Conservation (phyloP, 2,113 vertebrate genomes). For the Sinocyclocheilus anophthalmus region DNA sequence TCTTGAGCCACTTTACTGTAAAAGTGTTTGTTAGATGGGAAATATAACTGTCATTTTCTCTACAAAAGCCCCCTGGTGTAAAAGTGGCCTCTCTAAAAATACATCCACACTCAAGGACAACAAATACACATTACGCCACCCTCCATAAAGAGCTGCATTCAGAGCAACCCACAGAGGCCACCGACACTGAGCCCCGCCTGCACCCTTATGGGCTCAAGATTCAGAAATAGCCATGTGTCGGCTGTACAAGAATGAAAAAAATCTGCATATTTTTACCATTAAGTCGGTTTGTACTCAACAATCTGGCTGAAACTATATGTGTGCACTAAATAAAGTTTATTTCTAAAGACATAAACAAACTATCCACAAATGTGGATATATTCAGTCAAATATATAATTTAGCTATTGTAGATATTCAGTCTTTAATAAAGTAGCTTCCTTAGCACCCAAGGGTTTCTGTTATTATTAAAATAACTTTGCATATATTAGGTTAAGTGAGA, state of each 20-base stretch:
- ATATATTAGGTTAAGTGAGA: constrained; percentile 7
- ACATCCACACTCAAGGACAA: constrained; percentile 28
- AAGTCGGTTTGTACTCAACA: not conserved
- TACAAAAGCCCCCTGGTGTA: constrained; percentile 8
- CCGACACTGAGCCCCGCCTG: too few relatives aligned
- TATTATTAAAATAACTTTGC: constrained; percentile 16
- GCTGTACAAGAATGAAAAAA: not conserved
- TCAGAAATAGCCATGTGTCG: not conserved
- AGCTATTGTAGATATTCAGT: not conserved
- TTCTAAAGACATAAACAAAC: not conserved
- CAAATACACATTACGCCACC: constrained; percentile 3
- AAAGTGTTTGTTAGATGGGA: not conserved
- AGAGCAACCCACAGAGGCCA: too few relatives aligned
- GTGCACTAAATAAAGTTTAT: not conserved
- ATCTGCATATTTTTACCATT: not conserved
- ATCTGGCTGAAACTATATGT: not conserved
- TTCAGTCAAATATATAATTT: not conserved
- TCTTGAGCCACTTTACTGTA: not conserved
- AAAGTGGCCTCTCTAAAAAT: constrained; percentile 28
- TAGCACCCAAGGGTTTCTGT: constrained; percentile 12
- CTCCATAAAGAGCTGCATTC: not conserved
- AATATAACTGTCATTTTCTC: constrained; percentile 19
- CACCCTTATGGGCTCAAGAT: not conserved
- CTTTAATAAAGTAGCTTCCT: constrained; percentile 1
- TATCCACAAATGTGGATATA: not conserved